Evolutionary conservation across 2,888 invertebrate genomes (phyloP).

Genomic region (Leptopterna dolabrata): DNA sequence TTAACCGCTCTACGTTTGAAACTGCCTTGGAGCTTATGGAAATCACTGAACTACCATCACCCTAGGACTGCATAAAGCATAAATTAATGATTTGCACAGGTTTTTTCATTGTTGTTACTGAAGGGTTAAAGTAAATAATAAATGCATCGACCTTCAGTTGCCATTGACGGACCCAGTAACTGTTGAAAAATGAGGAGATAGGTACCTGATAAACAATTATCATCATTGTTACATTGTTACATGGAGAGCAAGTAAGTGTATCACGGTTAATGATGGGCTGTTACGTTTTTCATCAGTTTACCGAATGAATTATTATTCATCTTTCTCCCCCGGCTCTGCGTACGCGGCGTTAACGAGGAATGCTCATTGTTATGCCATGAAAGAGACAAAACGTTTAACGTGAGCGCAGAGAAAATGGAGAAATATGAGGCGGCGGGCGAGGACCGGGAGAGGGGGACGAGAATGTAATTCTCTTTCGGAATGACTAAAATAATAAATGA

Average conservation of each 20-base stretch:
- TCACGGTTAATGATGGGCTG: not conserved
- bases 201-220: too few relatives aligned
- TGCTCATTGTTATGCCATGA: conserved; percentile 43
- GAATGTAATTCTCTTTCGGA: conserved; percentile 48
- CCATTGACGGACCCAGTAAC: too few relatives aligned
- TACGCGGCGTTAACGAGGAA: not conserved
- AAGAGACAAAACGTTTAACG: conserved; percentile 25
- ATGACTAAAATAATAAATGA: conserved; percentile 51
- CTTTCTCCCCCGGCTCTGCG: not conserved
- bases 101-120: too few relatives aligned
- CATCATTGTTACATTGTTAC: too few relatives aligned
- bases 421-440: not conserved
- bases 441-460: not conserved
- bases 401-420: conserved; percentile 14
- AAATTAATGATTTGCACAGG: too few relatives aligned
- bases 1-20: too few relatives aligned
- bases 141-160: too few relatives aligned
- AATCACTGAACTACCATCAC: too few relatives aligned
- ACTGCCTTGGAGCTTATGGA: too few relatives aligned
- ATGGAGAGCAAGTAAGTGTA: not conserved
- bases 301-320: not conserved
- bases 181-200: too few relatives aligned
- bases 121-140: too few relatives aligned
- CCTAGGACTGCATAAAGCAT: too few relatives aligned
- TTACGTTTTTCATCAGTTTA: not conserved